These are phyloP conservation scores for Sakesphorus luctuosus DNA, from an alignment of 2,113 vertebrate species.

Conservation along the genomic window DNA sequence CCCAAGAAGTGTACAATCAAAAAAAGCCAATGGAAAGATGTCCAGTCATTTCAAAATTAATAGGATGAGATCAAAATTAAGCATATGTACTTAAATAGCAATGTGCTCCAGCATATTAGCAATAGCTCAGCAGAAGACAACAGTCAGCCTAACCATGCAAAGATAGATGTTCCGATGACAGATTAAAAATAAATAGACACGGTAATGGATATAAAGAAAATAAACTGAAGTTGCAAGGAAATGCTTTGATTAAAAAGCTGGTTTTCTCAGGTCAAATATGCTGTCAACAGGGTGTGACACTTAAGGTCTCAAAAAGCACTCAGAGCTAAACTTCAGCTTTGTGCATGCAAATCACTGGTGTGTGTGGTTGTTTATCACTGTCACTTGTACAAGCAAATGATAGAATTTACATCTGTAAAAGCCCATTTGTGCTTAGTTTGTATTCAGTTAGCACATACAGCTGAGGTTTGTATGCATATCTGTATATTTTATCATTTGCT, in stretches of 20 bases:
- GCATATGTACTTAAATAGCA: not conserved
- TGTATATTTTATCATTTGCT: conserved; percentile 45
- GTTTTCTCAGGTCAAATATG: conserved; percentile 52
- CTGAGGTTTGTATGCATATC: conserved; percentile 41
- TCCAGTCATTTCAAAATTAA: not conserved
- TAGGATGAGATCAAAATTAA: conserved; percentile 9
- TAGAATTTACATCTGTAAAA: conserved; percentile 64
- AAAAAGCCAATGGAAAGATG: not conserved
- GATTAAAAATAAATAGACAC: conserved; percentile 48
- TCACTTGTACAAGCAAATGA: conserved; percentile 59
- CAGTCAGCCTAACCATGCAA: not conserved
- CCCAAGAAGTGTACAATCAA: not conserved
- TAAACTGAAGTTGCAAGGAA: conserved; percentile 50
- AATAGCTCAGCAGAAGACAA: conserved; percentile 12
- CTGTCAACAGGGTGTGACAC: conserved; percentile 52
- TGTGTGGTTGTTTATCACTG: conserved; percentile 53
- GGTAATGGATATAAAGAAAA: conserved; percentile 48
- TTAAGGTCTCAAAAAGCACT: conserved; percentile 55
- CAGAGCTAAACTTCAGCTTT: conserved; percentile 43
- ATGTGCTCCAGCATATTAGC: not conserved
- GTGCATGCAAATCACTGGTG: conserved; percentile 34
- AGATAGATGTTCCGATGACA: conserved; percentile 38
- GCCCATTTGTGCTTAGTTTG: conserved; percentile 46
- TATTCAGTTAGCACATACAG: conserved; percentile 43
- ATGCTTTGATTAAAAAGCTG: conserved; percentile 50